phyloP scores from a whole-genome alignment of 2,797 vertebrate species.

The Ctenopoma multispine region DNA sequence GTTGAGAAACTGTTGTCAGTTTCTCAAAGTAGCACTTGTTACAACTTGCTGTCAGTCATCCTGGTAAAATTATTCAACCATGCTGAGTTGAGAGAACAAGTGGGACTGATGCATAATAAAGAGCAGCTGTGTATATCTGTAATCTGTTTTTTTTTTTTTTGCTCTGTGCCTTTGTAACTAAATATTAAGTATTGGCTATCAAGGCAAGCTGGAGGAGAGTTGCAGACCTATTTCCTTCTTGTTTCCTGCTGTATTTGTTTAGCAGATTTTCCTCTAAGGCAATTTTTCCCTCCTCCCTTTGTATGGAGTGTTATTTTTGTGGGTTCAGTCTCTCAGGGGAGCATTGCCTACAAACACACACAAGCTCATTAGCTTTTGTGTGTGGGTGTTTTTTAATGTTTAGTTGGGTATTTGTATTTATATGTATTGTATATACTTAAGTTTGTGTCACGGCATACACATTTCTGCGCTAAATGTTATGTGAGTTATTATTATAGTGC shows the following conservation, averaged over 20 bases:
- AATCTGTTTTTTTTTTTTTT: too few relatives aligned
- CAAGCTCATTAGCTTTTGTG: slow-evolving; percentile 69
- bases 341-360: slow-evolving; percentile 68
- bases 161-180: slow-evolving; percentile 16
- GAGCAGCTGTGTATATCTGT: slow-evolving; percentile 4
- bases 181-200: slow-evolving; percentile 34
- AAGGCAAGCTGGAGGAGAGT: slow-evolving; percentile 29
- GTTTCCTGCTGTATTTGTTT: slow-evolving; percentile 70
- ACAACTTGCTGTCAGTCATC: slow-evolving; percentile 4
- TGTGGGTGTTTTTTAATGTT: slow-evolving; percentile 59
- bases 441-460: slow-evolving; percentile 26
- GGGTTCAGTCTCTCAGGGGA: slow-evolving; percentile 70
- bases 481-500: slow-evolving; percentile 12
- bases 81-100: background rate
- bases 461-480: slow-evolving; percentile 24
- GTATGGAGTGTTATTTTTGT: slow-evolving; percentile 64
- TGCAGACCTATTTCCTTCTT: slow-evolving; percentile 55
- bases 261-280: slow-evolving; percentile 66
- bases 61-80: slow-evolving; percentile 15
- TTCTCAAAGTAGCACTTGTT: slow-evolving; percentile 3
- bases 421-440: slow-evolving; percentile 27
- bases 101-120: slow-evolving; percentile 9
- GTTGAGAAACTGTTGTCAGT: background rate
- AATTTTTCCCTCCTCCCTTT: slow-evolving; percentile 43
- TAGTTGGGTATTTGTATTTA: slow-evolving; percentile 53